Base-by-base conservation (phyloP, 2,113 vertebrate genomes). In the Rhinopithecus roxellana region DNA sequence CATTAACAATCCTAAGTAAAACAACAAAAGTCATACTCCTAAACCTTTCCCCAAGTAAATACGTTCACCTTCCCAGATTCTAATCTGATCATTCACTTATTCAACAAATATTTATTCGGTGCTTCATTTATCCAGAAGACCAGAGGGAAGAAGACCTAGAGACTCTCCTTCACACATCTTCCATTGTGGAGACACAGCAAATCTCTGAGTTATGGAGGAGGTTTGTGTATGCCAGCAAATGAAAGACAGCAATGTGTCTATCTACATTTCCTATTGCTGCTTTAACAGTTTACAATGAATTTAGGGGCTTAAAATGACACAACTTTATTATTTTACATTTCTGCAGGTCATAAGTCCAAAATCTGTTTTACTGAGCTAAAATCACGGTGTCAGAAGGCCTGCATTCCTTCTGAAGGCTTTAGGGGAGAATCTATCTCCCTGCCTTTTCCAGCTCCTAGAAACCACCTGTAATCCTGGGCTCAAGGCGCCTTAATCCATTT, bases 81-180 rank as follows among this genome's bases (percentile, higher is more conserved):
- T 70, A 4, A 88, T 48, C 23, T 25, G 14, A 32, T 43, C 40
- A 16, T 30, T 75, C 50, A 69, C 48, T 82, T 80, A 22, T n/a
- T 12, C 55, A 77, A 20, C 10, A 45, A 22, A 69, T 84, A 55
- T 43, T 50, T 48, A 38, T 45, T 82, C n/a, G 5, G 6, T n/a
- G 2, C 70, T 10, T 83, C 38, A 2, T 30, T 75, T 10, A 12
- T 48, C 50, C 27, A n/a, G 13, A 14, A 61, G 12, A 23, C n/a
- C 35, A 80, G 3, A 18, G 27, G 43, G 13, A 78, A 89, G 10
- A 79, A 70, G 77, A 91, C 25, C 13, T 4, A 50, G 16, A 81
- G 16, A 30, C 10, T 14, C 20, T 40, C 7, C 38, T 52, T 30
- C 13, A 17, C 16, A 27, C 0, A 3, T 13, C 8, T 30, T 4